These are phyloP conservation scores for Cyphomyrus discorhynchus DNA, from an alignment of 2,113 vertebrate species.

Conservation along the genomic window DNA sequence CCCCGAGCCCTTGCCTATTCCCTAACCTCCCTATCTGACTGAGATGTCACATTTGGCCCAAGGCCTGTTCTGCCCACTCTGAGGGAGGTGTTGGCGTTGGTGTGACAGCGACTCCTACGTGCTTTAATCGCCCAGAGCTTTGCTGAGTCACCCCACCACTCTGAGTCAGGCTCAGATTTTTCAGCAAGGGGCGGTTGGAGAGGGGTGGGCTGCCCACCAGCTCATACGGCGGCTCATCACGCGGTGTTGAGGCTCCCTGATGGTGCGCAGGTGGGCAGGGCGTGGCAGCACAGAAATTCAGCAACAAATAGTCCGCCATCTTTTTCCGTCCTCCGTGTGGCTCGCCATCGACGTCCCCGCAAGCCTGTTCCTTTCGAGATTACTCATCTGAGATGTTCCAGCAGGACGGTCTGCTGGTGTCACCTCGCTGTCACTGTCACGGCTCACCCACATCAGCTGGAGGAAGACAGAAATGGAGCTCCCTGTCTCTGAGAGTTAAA, in stretches of 20 bases:
- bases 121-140: not conserved
- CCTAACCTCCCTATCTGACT: not conserved
- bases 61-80: not conserved
- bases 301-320: not conserved
- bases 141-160: not conserved
- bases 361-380: not conserved
- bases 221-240: not conserved
- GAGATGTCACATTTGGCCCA: not conserved
- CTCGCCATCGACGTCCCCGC: not conserved
- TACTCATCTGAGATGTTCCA: slow-evolving; percentile 1
- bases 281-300: not conserved
- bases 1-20: not conserved
- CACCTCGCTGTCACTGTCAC: not conserved
- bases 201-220: not conserved
- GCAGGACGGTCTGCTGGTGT: not conserved
- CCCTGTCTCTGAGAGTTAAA: not conserved
- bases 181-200: not conserved
- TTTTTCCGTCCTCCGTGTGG: not conserved
- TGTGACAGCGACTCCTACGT: not conserved
- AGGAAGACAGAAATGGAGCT: not conserved
- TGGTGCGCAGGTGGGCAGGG: not conserved
- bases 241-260: not conserved
- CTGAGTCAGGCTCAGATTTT: not conserved
- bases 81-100: not conserved
- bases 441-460: not conserved